A percentile compares a stretch with the other conserved stretches of the same genome.
Evolutionary conservation across 2,797 vertebrate genomes (phyloP).

Genomic region (Enteromius afrohamiltoni): DNA sequence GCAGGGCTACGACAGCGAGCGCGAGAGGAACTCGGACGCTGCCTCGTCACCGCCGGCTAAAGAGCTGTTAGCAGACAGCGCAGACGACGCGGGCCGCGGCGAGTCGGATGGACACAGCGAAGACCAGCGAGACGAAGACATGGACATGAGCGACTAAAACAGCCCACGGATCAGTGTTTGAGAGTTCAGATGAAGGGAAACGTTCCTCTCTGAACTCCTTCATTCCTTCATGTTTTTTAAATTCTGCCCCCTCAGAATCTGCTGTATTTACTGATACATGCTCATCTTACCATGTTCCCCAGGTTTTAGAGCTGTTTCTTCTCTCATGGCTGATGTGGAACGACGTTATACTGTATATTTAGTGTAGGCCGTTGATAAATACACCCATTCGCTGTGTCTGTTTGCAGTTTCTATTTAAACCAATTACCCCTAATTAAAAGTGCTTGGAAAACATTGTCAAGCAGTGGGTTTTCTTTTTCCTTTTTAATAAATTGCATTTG

Average conservation of each 20-base stretch:
- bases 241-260: slow-evolving; percentile 42
- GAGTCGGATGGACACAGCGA: slow-evolving; percentile 91
- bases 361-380: slow-evolving; percentile 40
- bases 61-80: slow-evolving; percentile 69
- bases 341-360: slow-evolving; percentile 56
- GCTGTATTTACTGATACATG: slow-evolving; percentile 59
- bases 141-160: slow-evolving; percentile 97
- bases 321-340: slow-evolving; percentile 43
- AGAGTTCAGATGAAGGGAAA: slow-evolving; percentile 61
- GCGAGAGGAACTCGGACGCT: slow-evolving; percentile 77
- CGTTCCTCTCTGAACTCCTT: not conserved
- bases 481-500: slow-evolving; percentile 11
- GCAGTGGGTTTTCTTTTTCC: not conserved
- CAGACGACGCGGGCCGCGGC: slow-evolving; percentile 73
- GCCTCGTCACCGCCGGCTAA: slow-evolving; percentile 81
- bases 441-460: slow-evolving; percentile 34
- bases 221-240: slow-evolving; percentile 20
- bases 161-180: slow-evolving; percentile 35
- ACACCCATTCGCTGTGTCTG: slow-evolving; percentile 26
- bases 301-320: slow-evolving; percentile 56
- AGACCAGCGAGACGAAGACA: slow-evolving; percentile 95
- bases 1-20: slow-evolving; percentile 95
- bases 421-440: slow-evolving; percentile 22
- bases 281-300: slow-evolving; percentile 66
- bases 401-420: slow-evolving; percentile 37